A percentile compares a stretch with the other conserved stretches of the same genome.
Conservation (phyloP, 2,888 invertebrate genomes). For the Scaptomyza reducta region DNA sequence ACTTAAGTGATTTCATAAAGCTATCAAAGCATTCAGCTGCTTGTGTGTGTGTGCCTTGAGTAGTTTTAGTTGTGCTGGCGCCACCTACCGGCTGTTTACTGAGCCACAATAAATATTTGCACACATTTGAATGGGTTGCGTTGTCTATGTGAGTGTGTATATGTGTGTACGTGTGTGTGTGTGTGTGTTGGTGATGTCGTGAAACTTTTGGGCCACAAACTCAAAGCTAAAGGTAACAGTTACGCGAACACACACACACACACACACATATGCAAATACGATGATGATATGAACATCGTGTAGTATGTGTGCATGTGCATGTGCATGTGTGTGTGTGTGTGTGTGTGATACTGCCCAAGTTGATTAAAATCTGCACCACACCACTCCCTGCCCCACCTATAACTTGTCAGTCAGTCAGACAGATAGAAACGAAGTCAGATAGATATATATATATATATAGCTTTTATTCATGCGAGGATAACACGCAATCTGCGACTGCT, state of each 20-base stretch:
- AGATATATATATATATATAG: no score
- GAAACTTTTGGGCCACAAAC: conserved; percentile 25
- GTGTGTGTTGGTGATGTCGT: no score
- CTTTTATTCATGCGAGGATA: no score
- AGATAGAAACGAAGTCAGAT: no score
- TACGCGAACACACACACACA: conserved; percentile 15
- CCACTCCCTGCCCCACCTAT: no score
- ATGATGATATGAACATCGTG: conserved; percentile 25
- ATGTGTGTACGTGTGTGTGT: conserved; percentile 1
- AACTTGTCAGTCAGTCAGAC: no score
- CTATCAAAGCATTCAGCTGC: no score
- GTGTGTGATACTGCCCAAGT: conserved; percentile 48
- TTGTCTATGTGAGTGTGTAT: background rate
- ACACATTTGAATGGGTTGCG: conserved; percentile 54
- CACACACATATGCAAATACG: conserved; percentile 5
- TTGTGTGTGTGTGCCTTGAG: no score
- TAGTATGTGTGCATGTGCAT: background rate
- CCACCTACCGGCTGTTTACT: conserved; percentile 23
- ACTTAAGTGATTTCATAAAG: no score
- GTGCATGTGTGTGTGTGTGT: conserved; percentile 10
- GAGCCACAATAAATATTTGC: conserved; percentile 60
- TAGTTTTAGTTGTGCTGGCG: no score
- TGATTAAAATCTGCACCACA: conserved; percentile 47
- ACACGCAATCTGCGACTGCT: no score
- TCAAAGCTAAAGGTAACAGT: conserved; percentile 33